Evolutionary conservation across 2,888 invertebrate genomes (phyloP), one percentile per base, ranked within the genome.

Genomic region (Listrodromus nycthemerus): DNA sequence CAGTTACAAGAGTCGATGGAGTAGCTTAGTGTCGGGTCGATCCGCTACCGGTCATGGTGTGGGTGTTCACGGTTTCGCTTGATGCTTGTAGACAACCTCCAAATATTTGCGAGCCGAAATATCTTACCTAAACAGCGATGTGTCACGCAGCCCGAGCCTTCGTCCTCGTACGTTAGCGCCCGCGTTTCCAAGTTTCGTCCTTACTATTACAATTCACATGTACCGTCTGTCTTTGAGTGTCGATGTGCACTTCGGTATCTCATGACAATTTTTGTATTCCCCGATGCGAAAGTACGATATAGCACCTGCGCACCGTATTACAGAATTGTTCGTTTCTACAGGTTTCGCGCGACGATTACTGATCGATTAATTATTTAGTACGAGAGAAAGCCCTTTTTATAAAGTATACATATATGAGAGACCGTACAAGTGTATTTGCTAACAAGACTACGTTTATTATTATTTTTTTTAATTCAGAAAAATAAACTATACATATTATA

Each of bases 91-190:
- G 92, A 93, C 92, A 92, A 93, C 92, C 92, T 92, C 91, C 92
- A 93, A 93, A 93, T 93, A 93, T 93, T 93, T 93, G 92, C 92
- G 88, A 91, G 91, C 89, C 91, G 92, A 93, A 93, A 93, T 93
- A 93, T 93, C 92, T 93, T 92, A 91, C 90, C 92, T 92, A 93
- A 93, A 93, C 93, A 93, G 89, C 90, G 86, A 89, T 91, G 91
- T 91, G 91, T 89, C 91, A 89, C 88, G 86, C 89, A 89, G 88
- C 87, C 87, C 86, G 89, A 88, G 87, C 87, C 87, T 85, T 75
- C 85, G 83, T 85, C 87, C 78, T 82, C 74, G 85, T 76, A 82
- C 80, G 74, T 86, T 81, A 77, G 69, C 63, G 69, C 83, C 67
- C 75, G 61, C 55, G 67, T 73, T 83, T 69, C 76, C 75, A 24